phyloP scores from a whole-genome alignment of 30 jellyfish, hydroid and myxozoan genomes.

The Morbakka virulenta region DNA sequence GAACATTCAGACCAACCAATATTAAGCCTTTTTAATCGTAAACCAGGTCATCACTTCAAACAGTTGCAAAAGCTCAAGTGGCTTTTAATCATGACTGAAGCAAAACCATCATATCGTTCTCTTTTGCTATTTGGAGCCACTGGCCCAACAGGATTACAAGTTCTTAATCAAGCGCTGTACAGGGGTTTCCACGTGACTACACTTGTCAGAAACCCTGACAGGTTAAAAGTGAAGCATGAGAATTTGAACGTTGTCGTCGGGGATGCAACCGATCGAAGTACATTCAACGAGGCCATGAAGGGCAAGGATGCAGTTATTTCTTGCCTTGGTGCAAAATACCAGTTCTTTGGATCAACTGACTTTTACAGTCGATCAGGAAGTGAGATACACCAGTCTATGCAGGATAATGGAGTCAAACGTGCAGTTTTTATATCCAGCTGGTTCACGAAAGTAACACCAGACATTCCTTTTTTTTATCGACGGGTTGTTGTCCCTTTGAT shows the following conservation, averaged over 20 bases:
- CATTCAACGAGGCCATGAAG: conserved; percentile 33
- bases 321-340: conserved; percentile 44
- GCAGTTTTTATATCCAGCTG: not conserved
- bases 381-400: conserved; percentile 59
- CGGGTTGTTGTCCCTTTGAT: not conserved
- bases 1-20: too few relatives aligned
- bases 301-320: conserved; percentile 63
- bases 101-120: too few relatives aligned
- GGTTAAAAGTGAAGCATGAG: conserved; percentile 30
- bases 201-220: conserved; percentile 42
- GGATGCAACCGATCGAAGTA: conserved; percentile 33
- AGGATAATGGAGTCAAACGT: not conserved
- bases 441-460: not conserved
- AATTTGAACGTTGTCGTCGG: conserved; percentile 37
- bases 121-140: conserved; percentile 53
- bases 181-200: conserved; percentile 51
- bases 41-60: too few relatives aligned
- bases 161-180: conserved; percentile 46
- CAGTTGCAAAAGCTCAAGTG: too few relatives aligned
- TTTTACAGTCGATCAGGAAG: conserved; percentile 13
- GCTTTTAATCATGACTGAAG: too few relatives aligned
- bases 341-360: not conserved
- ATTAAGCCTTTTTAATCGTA: too few relatives aligned
- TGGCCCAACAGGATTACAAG: conserved; percentile 47
- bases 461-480: not conserved